A percentile compares a stretch with the other conserved stretches of the same genome.
These are phyloP conservation scores for Lonchura striata DNA, from an alignment of 2,113 vertebrate species.

Conservation along the genomic window DNA sequence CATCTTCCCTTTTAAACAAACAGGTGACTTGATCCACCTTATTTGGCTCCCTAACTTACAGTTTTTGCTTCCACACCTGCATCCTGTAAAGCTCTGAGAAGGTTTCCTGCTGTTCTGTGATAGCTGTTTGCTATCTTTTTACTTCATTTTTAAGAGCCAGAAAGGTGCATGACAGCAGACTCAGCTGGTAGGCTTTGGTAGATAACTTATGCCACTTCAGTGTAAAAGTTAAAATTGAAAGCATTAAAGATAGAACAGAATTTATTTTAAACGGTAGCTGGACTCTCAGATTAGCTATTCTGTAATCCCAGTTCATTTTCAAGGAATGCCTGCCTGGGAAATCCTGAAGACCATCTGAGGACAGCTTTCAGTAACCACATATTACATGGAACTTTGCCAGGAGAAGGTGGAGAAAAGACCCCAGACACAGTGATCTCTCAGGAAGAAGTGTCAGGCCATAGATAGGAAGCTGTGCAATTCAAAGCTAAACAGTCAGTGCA, in stretches of 20 bases:
- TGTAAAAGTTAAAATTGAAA: not conserved
- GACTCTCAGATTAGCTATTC: not conserved
- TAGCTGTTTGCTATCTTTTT: not conserved
- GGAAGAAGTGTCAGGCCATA: not conserved
- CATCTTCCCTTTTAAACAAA: not conserved
- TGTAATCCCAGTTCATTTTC: not conserved
- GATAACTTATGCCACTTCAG: not conserved
- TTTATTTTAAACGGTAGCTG: not conserved
- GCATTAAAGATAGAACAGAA: not conserved
- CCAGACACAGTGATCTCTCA: not conserved
- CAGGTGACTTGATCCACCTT: not conserved
- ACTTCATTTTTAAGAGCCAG: not conserved
- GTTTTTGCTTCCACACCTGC: not conserved
- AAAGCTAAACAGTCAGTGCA: not conserved
- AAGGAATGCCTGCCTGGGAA: not conserved
- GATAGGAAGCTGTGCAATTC: not conserved
- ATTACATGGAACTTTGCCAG: not conserved
- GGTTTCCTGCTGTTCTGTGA: not conserved
- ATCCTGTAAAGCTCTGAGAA: not conserved
- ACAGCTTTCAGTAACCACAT: not conserved
- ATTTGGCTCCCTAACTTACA: not conserved
- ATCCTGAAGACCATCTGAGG: not conserved
- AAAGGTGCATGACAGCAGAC: not conserved
- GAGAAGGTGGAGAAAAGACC: not conserved
- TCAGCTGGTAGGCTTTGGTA: not conserved